Evolutionary conservation across 2,888 invertebrate species (phyloP).

Genomic region (Liodrosophila aerea): DNA sequence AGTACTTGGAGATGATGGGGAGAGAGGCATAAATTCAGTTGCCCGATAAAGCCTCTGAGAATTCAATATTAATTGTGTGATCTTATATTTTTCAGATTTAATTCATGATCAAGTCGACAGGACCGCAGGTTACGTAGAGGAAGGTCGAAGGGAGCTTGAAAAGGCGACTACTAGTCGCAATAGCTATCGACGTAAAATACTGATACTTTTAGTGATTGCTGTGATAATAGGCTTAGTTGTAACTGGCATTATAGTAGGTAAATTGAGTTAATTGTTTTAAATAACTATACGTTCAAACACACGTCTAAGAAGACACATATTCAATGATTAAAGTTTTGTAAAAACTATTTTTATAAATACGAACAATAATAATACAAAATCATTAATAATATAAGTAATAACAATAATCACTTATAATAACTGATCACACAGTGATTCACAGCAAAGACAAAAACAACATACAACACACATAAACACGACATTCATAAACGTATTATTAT

Average conservation of each 20-base stretch:
- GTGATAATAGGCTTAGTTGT: slow-evolving; percentile 87
- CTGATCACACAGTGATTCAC: slow-evolving; percentile 64
- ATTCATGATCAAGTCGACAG: slow-evolving; percentile 92
- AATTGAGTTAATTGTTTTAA: slow-evolving; percentile 83
- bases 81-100: slow-evolving; percentile 85
- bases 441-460: slow-evolving; percentile 41
- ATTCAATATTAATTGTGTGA: no score
- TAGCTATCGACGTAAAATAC: slow-evolving; percentile 89
- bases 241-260: slow-evolving; percentile 86
- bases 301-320: slow-evolving; percentile 27
- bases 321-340: slow-evolving; percentile 57
- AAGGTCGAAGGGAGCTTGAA: slow-evolving; percentile 90
- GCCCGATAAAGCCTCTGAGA: no score
- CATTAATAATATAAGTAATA: no score
- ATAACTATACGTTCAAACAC: slow-evolving; percentile 22
- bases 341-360: slow-evolving; percentile 69
- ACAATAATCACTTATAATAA: slow-evolving; percentile 1
- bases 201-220: slow-evolving; percentile 87
- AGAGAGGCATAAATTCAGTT: no score
- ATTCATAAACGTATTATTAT: slow-evolving; percentile 41
- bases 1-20: no score
- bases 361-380: slow-evolving; percentile 42
- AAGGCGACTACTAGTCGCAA: slow-evolving; percentile 92
- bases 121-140: slow-evolving; percentile 89
- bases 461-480: slow-evolving; percentile 36